Percentiles rank a stretch among this genome's conserved stretches.
phyloP scores from a whole-genome alignment of 2,797 vertebrate species.

The Poecilia wingei region DNA sequence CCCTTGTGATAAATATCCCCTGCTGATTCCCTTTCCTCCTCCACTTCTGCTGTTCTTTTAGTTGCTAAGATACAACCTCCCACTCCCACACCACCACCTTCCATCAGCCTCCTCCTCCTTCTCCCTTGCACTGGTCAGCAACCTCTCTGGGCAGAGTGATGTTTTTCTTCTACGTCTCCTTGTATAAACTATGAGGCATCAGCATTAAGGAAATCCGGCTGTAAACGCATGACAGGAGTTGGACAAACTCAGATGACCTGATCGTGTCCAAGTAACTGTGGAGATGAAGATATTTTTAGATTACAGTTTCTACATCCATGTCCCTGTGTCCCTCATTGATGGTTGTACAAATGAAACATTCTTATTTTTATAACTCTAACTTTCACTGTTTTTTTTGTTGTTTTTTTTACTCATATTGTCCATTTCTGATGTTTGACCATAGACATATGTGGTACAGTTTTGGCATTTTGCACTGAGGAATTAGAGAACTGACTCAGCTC shows the following conservation, averaged over 20 bases:
- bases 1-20: constrained; percentile 60
- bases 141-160: constrained; percentile 47
- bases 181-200: constrained; percentile 75
- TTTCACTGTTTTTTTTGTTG: background rate
- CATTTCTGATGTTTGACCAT: background rate
- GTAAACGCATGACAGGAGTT: constrained; percentile 68
- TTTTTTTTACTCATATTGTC: background rate
- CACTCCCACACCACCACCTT: background rate
- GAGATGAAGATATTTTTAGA: constrained; percentile 51
- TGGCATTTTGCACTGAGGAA: background rate
- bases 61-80: constrained; percentile 45
- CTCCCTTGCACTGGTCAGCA: constrained; percentile 27
- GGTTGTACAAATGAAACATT: background rate
- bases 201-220: constrained; percentile 75
- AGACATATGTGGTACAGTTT: background rate
- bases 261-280: constrained; percentile 48
- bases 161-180: constrained; percentile 58
- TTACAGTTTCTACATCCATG: constrained; percentile 13
- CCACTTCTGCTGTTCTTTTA: constrained; percentile 40
- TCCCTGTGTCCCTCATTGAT: constrained; percentile 22
- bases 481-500: background rate
- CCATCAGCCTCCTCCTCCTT: constrained; percentile 13
- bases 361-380: background rate
- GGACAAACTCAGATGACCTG: constrained; percentile 59
- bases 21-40: constrained; percentile 53